Percentiles rank a stretch among this genome's conserved stretches.
phyloP scores from a whole-genome alignment of 2,888 invertebrate genomes.

The Pristionchus maxplancki region DNA sequence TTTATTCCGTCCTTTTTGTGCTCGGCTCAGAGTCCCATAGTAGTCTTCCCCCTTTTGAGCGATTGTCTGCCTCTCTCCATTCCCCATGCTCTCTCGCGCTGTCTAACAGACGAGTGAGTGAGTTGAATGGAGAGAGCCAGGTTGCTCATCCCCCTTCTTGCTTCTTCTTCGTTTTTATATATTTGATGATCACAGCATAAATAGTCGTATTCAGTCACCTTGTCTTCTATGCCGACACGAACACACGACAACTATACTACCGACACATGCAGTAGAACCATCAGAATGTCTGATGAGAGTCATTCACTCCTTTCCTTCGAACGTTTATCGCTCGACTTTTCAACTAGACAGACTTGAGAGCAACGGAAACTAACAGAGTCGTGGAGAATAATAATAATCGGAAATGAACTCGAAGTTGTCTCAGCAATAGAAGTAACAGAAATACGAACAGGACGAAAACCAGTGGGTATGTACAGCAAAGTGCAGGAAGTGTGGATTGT shows the following conservation, averaged over 20 bases:
- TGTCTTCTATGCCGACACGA: background rate
- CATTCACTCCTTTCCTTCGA: background rate
- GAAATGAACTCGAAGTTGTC: conserved; percentile 3
- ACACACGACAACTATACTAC: background rate
- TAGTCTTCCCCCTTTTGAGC: background rate
- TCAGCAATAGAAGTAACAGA: background rate
- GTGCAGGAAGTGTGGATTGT: background rate
- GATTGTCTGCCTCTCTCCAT: background rate
- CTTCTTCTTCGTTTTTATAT: conserved; percentile 2
- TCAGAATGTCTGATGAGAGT: conserved; percentile 2
- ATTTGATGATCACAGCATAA: conserved; percentile 20
- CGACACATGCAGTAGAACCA: background rate
- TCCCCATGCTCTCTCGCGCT: background rate
- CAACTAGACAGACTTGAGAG: conserved; percentile 5
- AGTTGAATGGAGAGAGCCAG: background rate
- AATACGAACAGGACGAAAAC: background rate
- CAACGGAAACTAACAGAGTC: background rate
- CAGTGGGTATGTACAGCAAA: conserved; percentile 2
- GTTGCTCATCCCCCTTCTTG: background rate
- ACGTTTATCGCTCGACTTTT: background rate
- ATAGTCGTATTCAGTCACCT: background rate
- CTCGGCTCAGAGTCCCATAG: conserved; percentile 42
- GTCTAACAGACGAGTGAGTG: background rate
- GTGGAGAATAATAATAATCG: background rate
- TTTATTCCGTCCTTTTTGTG: background rate